Conservation (phyloP, 1,140 invertebrate species). For the Branchinecta lindahli region DNA sequence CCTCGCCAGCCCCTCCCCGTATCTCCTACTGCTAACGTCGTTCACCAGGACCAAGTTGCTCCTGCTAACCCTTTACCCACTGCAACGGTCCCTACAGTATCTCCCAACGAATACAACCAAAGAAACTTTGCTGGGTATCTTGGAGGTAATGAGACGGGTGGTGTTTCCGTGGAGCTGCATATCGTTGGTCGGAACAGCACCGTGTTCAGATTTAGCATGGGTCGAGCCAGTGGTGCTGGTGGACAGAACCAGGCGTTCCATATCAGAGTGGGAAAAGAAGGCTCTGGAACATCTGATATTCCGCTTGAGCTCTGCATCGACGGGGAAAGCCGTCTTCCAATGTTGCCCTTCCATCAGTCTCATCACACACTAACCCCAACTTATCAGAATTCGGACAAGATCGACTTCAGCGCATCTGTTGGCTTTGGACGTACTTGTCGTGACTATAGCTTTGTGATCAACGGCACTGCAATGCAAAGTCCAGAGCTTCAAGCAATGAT, state of each 20-base stretch:
- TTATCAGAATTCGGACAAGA: neutral
- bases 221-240: neutral
- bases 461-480: conserved; percentile 1
- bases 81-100: neutral
- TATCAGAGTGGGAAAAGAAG: neutral
- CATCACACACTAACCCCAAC: neutral
- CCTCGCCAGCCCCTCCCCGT: too few species aligned
- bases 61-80: too few species aligned
- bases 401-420: neutral
- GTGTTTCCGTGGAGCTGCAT: neutral
- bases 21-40: too few species aligned
- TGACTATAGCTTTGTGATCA: neutral
- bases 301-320: neutral
- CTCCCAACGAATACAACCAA: neutral
- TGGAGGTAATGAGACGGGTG: neutral
- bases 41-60: too few species aligned
- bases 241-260: neutral
- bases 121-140: neutral
- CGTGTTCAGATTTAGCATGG: neutral
- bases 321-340: neutral
- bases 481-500: neutral
- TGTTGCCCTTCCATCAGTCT: neutral
- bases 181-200: neutral
- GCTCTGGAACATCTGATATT: neutral
- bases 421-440: neutral